These are phyloP conservation scores for Gulo gulo DNA, from an alignment of 2,113 vertebrate genomes.

Conservation along the genomic window DNA sequence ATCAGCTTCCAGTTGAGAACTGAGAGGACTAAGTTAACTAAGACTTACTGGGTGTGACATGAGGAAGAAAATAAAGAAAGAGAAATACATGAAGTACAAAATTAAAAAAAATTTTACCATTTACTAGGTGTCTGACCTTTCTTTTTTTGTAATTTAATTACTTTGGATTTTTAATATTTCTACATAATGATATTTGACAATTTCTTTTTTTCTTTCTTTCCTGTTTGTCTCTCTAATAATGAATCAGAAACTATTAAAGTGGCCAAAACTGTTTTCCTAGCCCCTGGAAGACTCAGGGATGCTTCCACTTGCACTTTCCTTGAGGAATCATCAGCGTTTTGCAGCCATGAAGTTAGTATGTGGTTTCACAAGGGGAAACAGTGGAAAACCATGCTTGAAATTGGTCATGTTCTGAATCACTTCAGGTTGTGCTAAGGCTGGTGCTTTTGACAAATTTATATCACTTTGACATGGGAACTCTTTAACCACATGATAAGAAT, in stretches of 20 bases:
- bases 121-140: neutral
- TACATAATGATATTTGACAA: conserved; percentile 83
- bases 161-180: conserved; percentile 83
- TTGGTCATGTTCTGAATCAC: conserved; percentile 95
- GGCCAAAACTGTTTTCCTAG: conserved; percentile 73
- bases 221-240: conserved; percentile 77
- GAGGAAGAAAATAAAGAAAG: neutral
- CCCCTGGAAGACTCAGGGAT: conserved; percentile 73
- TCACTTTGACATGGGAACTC: conserved; percentile 98
- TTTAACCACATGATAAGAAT: conserved; percentile 95
- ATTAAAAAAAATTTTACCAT: neutral
- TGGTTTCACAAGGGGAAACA: conserved; percentile 95
- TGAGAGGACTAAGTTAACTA: neutral
- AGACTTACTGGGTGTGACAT: neutral
- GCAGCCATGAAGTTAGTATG: conserved; percentile 98
- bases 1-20: neutral
- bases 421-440: conserved; percentile 94
- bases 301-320: conserved; percentile 64
- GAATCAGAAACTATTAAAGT: conserved; percentile 77
- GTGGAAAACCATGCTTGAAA: conserved; percentile 96
- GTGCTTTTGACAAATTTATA: conserved; percentile 94
- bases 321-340: conserved; percentile 91
- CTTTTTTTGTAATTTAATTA: conserved; percentile 77
- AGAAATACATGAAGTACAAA: neutral
- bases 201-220: conserved; percentile 45